phyloP scores from a whole-genome alignment of 2,797 vertebrate species.

The Characodon lateralis region DNA sequence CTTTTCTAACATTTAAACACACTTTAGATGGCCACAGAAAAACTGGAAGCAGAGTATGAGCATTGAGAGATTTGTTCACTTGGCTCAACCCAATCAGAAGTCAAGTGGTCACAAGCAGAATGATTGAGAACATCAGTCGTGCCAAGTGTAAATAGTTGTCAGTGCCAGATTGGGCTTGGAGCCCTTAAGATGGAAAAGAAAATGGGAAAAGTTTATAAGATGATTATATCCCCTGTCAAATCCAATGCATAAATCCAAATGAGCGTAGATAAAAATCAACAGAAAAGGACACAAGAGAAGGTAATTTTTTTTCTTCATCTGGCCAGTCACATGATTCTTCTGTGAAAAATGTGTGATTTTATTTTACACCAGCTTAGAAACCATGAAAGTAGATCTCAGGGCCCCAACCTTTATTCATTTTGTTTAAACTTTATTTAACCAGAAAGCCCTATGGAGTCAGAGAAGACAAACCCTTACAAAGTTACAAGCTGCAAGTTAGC shows the following conservation, averaged over 20 bases:
- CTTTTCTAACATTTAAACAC: conserved; percentile 29
- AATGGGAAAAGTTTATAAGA: conserved; percentile 43
- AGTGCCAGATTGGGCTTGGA: conserved; percentile 45
- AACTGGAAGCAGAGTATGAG: conserved; percentile 27
- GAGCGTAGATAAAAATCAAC: neutral
- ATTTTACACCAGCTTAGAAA: neutral
- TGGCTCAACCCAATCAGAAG: conserved; percentile 40
- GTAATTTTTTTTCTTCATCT: neutral
- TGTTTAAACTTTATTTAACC: no score
- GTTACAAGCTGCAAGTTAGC: no score
- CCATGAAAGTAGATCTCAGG: neutral
- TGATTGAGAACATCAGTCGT: conserved; percentile 15
- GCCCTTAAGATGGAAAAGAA: conserved; percentile 24
- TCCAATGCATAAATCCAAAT: conserved; percentile 21
- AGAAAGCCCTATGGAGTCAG: no score
- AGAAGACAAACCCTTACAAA: no score
- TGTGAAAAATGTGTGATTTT: neutral
- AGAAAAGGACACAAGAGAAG: neutral
- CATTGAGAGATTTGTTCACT: conserved; percentile 17
- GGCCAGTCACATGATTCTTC: neutral
- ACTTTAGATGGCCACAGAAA: conserved; percentile 48
- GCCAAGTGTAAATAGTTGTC: conserved; percentile 48
- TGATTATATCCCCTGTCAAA: conserved; percentile 29
- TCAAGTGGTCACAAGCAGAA: conserved; percentile 37
- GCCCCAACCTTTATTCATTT: neutral